These are phyloP conservation scores for Apamea epomidion DNA, from an alignment of 2,888 invertebrate species.

Conservation along the genomic window DNA sequence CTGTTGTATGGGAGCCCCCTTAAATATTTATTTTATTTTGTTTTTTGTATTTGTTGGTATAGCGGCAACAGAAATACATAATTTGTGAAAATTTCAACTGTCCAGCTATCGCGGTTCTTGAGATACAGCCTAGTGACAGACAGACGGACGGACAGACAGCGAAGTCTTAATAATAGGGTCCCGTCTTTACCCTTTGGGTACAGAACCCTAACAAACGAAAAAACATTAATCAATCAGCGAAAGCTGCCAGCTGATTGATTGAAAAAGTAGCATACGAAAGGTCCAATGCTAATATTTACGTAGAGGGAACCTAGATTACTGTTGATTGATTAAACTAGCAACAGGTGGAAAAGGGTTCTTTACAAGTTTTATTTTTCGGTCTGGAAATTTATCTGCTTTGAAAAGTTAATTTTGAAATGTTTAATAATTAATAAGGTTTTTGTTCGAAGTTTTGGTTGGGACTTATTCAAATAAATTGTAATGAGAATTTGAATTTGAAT, in stretches of 20 bases:
- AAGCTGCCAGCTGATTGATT: slow-evolving; percentile 69
- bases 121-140: too few relatives aligned
- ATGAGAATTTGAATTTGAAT: slow-evolving; percentile 18
- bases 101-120: too few relatives aligned
- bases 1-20: too few relatives aligned
- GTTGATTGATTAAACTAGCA: slow-evolving; percentile 71
- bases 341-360: slow-evolving; percentile 61
- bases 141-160: too few relatives aligned
- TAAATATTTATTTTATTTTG: too few relatives aligned
- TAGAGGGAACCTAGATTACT: slow-evolving; percentile 58
- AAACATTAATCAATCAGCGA: slow-evolving; percentile 58
- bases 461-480: slow-evolving; percentile 8
- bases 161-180: too few relatives aligned
- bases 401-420: slow-evolving; percentile 45
- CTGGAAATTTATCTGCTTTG: slow-evolving; percentile 31
- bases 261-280: slow-evolving; percentile 57
- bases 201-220: not conserved
- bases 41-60: too few relatives aligned
- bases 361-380: slow-evolving; percentile 21
- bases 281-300: slow-evolving; percentile 66
- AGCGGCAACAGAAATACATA: too few relatives aligned
- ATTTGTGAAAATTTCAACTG: too few relatives aligned
- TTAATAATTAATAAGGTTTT: slow-evolving; percentile 45
- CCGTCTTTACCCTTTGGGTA: too few relatives aligned
- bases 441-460: slow-evolving; percentile 33